Evolutionary conservation across 2,797 vertebrate genomes (phyloP), one percentile per base, ranked within the genome.

Genomic region (Hoplostethus mediterraneus): DNA sequence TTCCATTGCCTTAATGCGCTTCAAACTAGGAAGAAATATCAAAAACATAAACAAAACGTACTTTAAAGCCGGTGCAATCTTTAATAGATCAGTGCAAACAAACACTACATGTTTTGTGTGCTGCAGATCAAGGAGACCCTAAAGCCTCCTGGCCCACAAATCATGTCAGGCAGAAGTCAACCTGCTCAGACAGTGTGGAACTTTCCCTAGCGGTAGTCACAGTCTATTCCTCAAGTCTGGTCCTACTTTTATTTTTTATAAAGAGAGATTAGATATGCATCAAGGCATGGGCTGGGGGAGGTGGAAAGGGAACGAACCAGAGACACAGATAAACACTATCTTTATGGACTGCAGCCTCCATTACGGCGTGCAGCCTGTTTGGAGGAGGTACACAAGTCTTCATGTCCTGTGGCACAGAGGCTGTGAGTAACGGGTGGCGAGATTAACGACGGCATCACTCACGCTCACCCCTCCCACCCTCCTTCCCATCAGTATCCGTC

Each of bases 381-480:
- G 38, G 51, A 55, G 62, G 75, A 68, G 64, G 33, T 58, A 40
- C 65, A 73, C 70, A 71, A 85, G 67, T 71, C 28, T 36, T 17
- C 1, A 4, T 61, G 75, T 91, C 79, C 79, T 40, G 80, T 82
- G 55, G 81, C 71, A 68, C 67, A 47, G 62, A 51, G 60, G 67
- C 54, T 3, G 72, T 85, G 89, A 90, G 75, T 90, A 90, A 91
- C 89, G 78, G 81, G 36, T 61, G 63, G 40, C 6, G 55, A 80
- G 86, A 91, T 88, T 90, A 87, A 87, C 73, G 75, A 70, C 80
- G 83, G 79, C 89, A 84, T 60, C 57, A 75, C 82, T 85, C 80
- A 81, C 67, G 77, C 84, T 77, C 71, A 70, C 44, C 47, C 63
- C 72, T 58, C 56, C 56, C 64, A 36, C 60, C 64, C 77, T 77